Conservation (phyloP, 2,797 vertebrate species). For the Tinamus major region DNA sequence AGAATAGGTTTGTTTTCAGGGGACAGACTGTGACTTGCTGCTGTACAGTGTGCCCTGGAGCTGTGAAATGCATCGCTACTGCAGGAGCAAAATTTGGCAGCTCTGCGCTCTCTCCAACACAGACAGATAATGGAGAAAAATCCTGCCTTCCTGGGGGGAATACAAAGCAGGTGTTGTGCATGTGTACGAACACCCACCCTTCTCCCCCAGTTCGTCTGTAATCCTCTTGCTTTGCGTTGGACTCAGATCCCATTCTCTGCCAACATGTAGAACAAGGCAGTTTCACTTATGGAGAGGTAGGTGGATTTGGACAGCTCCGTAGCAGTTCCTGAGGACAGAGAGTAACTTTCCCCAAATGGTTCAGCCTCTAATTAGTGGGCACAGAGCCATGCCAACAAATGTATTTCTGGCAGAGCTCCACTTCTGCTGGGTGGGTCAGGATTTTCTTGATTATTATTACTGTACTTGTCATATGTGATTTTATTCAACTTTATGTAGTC, state of each 20-base stretch:
- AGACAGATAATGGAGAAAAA: neutral
- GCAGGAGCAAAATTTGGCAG: neutral
- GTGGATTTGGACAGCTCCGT: conserved; percentile 59
- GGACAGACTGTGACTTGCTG: fast-evolving
- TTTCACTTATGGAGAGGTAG: neutral
- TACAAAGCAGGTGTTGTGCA: neutral
- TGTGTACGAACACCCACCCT: conserved; percentile 1
- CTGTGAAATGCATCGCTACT: fast-evolving
- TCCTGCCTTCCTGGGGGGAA: neutral
- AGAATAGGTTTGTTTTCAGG: neutral
- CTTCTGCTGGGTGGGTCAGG: conserved; percentile 40
- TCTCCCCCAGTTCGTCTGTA: neutral
- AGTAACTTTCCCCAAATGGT: conserved; percentile 60
- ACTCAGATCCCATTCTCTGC: neutral
- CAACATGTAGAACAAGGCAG: neutral
- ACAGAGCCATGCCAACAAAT: conserved; percentile 50
- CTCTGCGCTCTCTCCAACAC: neutral
- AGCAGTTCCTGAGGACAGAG: conserved; percentile 23
- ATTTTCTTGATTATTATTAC: conserved; percentile 22
- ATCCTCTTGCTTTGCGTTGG: neutral
- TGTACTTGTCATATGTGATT: conserved; percentile 8
- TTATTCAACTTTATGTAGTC: neutral
- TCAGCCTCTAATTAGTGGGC: conserved; percentile 60
- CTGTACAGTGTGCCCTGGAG: neutral
- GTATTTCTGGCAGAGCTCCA: conserved; percentile 52